These are phyloP conservation scores for Stratiolaelaps scimitus DNA, from an alignment of 1,140 invertebrate species.

Conservation along the genomic window DNA sequence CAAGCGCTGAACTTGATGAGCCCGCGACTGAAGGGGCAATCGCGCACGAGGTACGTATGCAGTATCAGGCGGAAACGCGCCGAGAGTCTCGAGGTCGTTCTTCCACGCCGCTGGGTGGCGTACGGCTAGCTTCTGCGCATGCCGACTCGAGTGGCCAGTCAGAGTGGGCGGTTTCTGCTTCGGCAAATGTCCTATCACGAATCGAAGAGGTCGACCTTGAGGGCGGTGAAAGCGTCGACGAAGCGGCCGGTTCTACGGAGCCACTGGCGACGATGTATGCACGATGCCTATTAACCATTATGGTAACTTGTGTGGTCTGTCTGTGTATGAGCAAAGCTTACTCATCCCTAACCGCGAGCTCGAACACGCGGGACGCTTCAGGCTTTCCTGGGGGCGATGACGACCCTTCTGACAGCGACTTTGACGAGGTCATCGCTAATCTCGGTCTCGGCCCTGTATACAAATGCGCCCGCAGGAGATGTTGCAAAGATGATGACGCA, in stretches of 20 bases:
- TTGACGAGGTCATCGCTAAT: constrained; percentile 24
- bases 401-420: constrained; percentile 19
- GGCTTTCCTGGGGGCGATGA: constrained; percentile 16
- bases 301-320: constrained; percentile 25
- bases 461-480: constrained; percentile 19
- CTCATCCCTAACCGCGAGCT: constrained; percentile 24
- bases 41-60: constrained; percentile 1
- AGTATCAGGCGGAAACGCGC: constrained; percentile 5
- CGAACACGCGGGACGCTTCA: background rate
- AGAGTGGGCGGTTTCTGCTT: constrained; percentile 1
- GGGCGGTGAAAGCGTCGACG: background rate
- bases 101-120: background rate
- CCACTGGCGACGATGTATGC: constrained; percentile 6
- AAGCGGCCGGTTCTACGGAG: background rate
- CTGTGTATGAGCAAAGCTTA: constrained; percentile 23
- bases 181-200: background rate
- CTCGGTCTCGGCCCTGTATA: constrained; percentile 27
- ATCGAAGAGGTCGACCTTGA: background rate
- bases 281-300: constrained; percentile 8
- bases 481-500: constrained; percentile 27
- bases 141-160: background rate
- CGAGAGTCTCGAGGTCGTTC: constrained; percentile 5
- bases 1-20: background rate
- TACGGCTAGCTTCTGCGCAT: background rate
- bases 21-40: background rate